A percentile compares a stretch with the other conserved stretches of the same genome.
Conservation (phyloP, 2,797 vertebrate species). For the Nyctalus aviator region DNA sequence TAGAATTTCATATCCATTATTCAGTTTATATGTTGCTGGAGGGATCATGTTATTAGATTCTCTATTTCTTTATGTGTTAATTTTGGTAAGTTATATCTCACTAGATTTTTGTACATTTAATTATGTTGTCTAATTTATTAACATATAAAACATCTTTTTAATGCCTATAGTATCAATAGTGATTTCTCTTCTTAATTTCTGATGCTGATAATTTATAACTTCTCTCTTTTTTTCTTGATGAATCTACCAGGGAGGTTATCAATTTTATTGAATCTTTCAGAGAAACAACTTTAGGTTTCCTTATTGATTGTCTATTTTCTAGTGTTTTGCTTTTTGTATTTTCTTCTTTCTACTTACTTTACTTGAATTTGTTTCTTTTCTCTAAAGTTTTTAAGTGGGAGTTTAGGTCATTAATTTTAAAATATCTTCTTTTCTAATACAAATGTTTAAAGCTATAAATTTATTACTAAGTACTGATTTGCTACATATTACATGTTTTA, state of each 20-base stretch:
- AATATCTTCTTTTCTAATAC: neutral
- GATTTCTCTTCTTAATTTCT: neutral
- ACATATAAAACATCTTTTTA: neutral
- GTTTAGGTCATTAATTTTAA: conserved; percentile 5
- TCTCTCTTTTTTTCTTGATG: neutral
- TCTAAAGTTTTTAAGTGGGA: neutral
- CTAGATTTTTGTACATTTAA: neutral
- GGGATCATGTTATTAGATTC: neutral
- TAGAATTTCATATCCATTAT: neutral
- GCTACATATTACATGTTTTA: neutral
- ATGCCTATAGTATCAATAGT: neutral
- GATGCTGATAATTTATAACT: neutral
- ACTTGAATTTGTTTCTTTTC: neutral
- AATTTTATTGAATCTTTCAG: neutral
- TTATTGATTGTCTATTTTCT: neutral
- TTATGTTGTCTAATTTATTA: conserved; percentile 10
- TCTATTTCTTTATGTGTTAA: neutral
- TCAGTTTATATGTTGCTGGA: neutral
- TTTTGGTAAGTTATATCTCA: neutral
- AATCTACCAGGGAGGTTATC: neutral
- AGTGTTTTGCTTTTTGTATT: neutral
- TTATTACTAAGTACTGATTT: neutral
- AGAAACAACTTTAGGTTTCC: neutral
- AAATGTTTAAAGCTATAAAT: neutral
- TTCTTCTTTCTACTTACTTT: neutral